phyloP scores from a whole-genome alignment of 2,113 vertebrate species.

The Apodemus sylvaticus region DNA sequence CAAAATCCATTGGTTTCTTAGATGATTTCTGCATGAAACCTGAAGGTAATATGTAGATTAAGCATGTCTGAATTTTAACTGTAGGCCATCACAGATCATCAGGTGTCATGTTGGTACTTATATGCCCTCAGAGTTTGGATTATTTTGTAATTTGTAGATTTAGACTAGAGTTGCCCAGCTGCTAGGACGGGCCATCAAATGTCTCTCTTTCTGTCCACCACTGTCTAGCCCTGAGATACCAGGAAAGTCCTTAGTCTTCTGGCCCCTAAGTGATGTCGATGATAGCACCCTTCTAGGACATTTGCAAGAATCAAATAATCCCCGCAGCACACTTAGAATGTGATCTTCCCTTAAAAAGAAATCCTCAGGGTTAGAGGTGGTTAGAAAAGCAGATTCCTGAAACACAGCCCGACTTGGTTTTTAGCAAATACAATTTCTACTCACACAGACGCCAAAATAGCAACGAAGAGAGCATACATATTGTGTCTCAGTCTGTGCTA shows the following conservation, averaged over 20 bases:
- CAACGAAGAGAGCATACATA: slow-evolving; percentile 25
- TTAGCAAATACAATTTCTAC: neutral
- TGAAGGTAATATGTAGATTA: neutral
- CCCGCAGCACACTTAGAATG: neutral
- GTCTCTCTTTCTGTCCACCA: neutral
- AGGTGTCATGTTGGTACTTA: neutral
- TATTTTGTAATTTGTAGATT: neutral
- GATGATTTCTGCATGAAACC: neutral
- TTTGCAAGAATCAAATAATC: neutral
- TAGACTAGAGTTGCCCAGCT: neutral
- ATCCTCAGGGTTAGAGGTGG: neutral
- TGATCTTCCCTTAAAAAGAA: neutral
- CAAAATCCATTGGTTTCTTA: neutral
- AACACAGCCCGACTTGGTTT: neutral
- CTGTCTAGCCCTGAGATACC: neutral
- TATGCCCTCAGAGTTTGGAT: neutral
- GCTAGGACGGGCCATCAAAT: too few species aligned
- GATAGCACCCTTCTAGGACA: too few species aligned
- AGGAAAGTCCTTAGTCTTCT: neutral
- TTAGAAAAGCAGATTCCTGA: neutral
- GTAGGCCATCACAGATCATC: neutral
- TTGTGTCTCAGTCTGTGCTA: neutral
- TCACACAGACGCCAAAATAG: neutral
- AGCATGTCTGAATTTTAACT: neutral
- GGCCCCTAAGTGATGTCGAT: neutral